These are phyloP conservation scores for Mastomys coucha DNA, from an alignment of 2,113 vertebrate species.

Conservation along the genomic window DNA sequence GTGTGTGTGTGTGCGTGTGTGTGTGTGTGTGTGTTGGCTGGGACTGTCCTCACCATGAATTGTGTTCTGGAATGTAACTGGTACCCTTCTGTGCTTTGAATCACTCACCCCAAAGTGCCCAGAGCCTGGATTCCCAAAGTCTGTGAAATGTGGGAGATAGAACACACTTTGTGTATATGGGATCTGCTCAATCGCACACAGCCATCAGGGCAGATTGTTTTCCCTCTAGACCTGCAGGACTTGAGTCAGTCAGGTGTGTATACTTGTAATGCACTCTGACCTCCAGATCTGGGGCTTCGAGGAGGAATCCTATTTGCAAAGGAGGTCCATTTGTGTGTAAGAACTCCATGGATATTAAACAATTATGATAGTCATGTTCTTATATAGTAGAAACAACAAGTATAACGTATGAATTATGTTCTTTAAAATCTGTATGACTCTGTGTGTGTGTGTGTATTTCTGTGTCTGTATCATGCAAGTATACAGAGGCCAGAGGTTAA, in stretches of 20 bases:
- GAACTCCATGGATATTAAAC: background rate
- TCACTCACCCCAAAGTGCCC: background rate
- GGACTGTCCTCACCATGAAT: background rate
- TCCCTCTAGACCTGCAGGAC: background rate
- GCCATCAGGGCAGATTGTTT: background rate
- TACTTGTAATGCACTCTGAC: background rate
- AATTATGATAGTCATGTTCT: background rate
- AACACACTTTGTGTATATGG: rapidly evolving
- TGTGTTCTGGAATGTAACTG: background rate
- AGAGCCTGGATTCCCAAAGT: background rate
- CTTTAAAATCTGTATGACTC: background rate
- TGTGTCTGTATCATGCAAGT: background rate
- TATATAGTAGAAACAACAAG: background rate
- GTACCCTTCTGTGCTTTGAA: background rate
- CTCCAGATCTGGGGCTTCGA: background rate
- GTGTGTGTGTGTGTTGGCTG: background rate
- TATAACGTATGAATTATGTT: background rate
- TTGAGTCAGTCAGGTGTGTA: background rate
- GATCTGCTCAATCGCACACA: background rate
- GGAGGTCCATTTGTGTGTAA: background rate
- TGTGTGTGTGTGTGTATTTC: background rate
- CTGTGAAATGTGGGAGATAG: background rate
- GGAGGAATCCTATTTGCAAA: background rate
- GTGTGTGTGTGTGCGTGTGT: background rate
- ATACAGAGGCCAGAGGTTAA: background rate